Evolutionary conservation across 1,140 invertebrate species (phyloP), one percentile per base, ranked within the genome.

Genomic region (Bombus consobrinus): DNA sequence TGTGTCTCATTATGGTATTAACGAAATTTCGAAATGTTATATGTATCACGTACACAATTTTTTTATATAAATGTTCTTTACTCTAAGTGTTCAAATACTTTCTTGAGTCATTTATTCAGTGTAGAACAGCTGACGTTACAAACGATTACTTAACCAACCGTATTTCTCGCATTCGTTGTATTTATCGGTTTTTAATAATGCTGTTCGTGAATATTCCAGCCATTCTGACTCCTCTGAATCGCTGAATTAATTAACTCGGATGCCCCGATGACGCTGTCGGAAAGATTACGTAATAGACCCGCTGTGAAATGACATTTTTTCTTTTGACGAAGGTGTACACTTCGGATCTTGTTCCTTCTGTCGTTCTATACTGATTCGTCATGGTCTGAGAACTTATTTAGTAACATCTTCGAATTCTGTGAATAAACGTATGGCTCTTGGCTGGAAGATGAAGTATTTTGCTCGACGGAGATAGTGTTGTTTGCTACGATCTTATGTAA

Each of bases 201-300:
- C 18, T 13, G n/a, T 59, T 34, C 39, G 37, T 32, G 47, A 32
- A 53, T 47, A 71, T 53, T 71, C 4, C 75, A 3, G 3, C 3
- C 22, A 41, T n/a, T 22, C 13, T 15, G 32, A 28, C 47, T 68
- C 18, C 25, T 53, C 41, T 34, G 69, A 32, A 57, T 41, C 15
- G 34, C 25, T 13, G 75, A 71, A 79, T 84, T 71, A 78, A 84
- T 84, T 84, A 78, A 71, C 47, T 76, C 22, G 15, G 39, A 25
- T 47, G 39, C 15, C 2, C 28, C 8, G 62, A 41, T 57, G 72
- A 68, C 81, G 81, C 39, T 25, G 28, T 8, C 1, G 15, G 41
- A 13, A 15, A 18, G 10, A 41, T 83, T 84, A 47, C 41, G 64
- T 1, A 84, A 84, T 22, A n/a, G 73, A n/a, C 47, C 9, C 6